Percentiles rank a stretch among this genome's conserved stretches.
These are phyloP conservation scores for Gambelia wislizenii DNA, from an alignment of 2,797 vertebrate genomes.

Conservation along the genomic window DNA sequence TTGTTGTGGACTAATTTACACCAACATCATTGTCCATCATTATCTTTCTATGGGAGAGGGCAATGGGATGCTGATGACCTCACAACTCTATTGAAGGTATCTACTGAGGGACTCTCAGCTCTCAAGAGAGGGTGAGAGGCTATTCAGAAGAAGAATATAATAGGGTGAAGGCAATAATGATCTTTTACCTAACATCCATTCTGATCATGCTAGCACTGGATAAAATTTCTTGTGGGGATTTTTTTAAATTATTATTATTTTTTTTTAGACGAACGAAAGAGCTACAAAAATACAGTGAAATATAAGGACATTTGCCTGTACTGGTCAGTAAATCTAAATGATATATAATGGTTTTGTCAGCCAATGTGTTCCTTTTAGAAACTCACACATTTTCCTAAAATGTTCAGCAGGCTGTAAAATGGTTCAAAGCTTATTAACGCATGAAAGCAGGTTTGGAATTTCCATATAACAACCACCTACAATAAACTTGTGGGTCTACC, in stretches of 20 bases:
- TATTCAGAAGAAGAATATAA: background rate
- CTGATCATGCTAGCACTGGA: background rate
- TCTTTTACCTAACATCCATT: background rate
- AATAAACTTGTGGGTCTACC: conserved; percentile 58
- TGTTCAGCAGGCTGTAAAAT: conserved; percentile 69
- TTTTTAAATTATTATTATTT: background rate
- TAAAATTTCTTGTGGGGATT: background rate
- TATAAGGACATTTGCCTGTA: background rate
- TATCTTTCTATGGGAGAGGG: too few species aligned
- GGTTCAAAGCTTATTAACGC: conserved; percentile 62
- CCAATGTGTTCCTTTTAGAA: conserved; percentile 71
- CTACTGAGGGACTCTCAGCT: background rate
- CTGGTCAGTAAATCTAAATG: background rate
- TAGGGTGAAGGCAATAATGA: too few species aligned
- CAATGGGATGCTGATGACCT: too few species aligned
- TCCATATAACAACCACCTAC: conserved; percentile 65
- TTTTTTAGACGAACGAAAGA: background rate
- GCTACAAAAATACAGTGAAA: conserved; percentile 20
- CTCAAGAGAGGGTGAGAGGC: background rate
- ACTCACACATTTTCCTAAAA: conserved; percentile 67
- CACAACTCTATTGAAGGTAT: background rate
- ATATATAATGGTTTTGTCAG: conserved; percentile 60
- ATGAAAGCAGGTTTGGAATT: conserved; percentile 72
- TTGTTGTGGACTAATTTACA: too few species aligned
- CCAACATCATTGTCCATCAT: too few species aligned